These are phyloP conservation scores for Melopsittacus undulatus DNA, from an alignment of 2,797 vertebrate genomes.

Conservation along the genomic window DNA sequence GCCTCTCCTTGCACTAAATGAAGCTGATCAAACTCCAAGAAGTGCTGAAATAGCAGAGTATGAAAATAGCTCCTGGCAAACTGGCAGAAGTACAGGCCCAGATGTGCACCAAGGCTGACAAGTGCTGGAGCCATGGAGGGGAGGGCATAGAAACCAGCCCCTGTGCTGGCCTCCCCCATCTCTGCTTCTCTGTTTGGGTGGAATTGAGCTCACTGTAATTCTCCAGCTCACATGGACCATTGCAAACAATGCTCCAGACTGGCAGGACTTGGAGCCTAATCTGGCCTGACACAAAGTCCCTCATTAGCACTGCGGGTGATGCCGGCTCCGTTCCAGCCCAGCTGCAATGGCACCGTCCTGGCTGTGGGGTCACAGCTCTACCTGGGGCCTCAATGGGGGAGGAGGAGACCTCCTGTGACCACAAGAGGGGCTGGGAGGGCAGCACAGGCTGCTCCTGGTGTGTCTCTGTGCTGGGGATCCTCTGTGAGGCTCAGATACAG, in stretches of 20 bases:
- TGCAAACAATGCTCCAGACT: background rate
- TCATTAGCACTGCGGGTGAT: background rate
- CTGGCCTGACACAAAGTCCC: background rate
- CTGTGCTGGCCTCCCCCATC: background rate
- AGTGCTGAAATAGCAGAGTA: background rate
- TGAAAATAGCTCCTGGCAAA: background rate
- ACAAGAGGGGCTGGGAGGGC: background rate
- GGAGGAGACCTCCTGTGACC: background rate
- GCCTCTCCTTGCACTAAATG: background rate
- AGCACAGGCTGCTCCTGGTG: fast-evolving
- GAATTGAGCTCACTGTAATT: background rate
- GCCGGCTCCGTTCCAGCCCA: background rate
- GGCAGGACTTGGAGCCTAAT: background rate
- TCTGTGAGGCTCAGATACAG: fast-evolving
- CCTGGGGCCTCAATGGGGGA: background rate
- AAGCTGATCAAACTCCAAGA: background rate
- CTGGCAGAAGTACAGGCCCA: background rate
- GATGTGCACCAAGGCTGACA: background rate
- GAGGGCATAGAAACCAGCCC: background rate
- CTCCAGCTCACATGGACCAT: background rate
- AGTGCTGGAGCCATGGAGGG: background rate
- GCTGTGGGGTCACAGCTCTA: background rate
- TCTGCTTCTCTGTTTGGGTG: background rate
- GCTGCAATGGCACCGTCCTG: fast-evolving
- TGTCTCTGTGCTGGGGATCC: background rate